Evolutionary conservation across 2,797 vertebrate genomes (phyloP).

Genomic region (Notolepis coatsorum): DNA sequence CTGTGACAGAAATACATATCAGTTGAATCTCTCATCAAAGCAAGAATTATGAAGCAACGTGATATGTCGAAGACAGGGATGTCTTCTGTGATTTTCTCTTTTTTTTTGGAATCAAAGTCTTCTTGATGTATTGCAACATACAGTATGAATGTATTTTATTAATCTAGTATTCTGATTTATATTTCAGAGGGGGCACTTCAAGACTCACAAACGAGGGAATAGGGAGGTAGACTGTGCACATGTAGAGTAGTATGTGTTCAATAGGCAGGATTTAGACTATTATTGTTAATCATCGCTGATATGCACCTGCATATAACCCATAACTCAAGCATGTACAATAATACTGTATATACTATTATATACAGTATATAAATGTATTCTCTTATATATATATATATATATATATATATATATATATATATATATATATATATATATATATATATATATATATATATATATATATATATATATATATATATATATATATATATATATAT

Average conservation of each 20-base stretch:
- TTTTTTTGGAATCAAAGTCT: conserved; percentile 30
- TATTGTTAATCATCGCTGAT: conserved; percentile 64
- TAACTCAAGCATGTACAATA: no score
- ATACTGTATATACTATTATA: no score
- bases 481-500: no score
- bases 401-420: no score
- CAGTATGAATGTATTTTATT: background rate
- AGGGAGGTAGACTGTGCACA: conserved; percentile 35
- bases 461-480: no score
- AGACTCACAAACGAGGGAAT: conserved; percentile 29
- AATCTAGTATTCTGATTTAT: conserved; percentile 41
- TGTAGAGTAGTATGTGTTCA: conserved; percentile 58
- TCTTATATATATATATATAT: no score
- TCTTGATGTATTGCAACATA: conserved; percentile 38
- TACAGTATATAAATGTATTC: no score
- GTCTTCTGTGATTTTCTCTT: conserved; percentile 30
- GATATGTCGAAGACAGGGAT: background rate
- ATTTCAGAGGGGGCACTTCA: conserved; percentile 47
- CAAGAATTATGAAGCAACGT: background rate
- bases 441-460: no score
- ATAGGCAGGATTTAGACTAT: conserved; percentile 52
- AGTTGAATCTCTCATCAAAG: conserved; percentile 3
- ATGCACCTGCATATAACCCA: no score
- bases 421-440: no score
- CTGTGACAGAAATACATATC: conserved; percentile 8